Percentiles rank a stretch among this genome's conserved stretches.
phyloP scores from a whole-genome alignment of 2,113 vertebrate species.

The Rattus rattus region DNA sequence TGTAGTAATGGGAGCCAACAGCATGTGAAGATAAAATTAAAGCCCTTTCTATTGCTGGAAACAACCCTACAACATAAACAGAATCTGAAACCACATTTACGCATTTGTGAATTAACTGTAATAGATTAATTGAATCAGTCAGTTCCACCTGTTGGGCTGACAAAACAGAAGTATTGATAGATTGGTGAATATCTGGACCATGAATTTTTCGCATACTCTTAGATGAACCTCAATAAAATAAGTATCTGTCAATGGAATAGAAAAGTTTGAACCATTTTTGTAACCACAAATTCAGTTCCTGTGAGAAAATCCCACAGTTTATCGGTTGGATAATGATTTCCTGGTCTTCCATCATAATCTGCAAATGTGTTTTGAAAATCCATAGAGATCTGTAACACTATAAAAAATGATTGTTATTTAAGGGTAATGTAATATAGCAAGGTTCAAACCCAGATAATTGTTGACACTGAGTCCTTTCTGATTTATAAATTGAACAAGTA shows the following conservation, averaged over 20 bases:
- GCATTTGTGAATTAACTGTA: background rate
- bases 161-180: background rate
- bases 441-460: background rate
- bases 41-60: background rate
- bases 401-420: background rate
- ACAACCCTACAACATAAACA: background rate
- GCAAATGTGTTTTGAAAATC: no score
- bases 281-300: background rate
- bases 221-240: background rate
- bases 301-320: background rate
- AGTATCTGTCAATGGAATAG: background rate
- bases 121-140: background rate
- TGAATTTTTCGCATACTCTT: background rate
- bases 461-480: background rate
- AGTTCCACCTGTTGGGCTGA: background rate
- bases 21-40: background rate
- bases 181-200: background rate
- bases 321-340: no score
- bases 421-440: background rate
- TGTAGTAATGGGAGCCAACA: background rate
- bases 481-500: background rate
- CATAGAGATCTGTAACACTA: no score
- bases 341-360: no score
- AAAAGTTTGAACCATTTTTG: background rate
- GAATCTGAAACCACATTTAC: background rate